Evolutionary conservation across 2,888 invertebrate genomes (phyloP).

Genomic region (Patella caerulea): DNA sequence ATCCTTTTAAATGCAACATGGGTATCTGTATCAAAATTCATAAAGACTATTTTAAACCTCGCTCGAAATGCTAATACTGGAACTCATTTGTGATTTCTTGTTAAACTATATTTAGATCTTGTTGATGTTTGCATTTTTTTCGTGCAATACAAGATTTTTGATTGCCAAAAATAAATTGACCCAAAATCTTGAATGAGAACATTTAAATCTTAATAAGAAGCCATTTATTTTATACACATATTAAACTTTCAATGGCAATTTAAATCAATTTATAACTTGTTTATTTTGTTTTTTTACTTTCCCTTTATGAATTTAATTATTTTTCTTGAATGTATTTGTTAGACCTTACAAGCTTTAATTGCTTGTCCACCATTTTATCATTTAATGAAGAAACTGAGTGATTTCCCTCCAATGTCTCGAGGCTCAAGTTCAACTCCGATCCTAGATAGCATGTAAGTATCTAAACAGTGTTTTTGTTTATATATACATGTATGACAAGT

Average conservation of each 20-base stretch:
- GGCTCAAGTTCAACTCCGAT: constrained; percentile 79
- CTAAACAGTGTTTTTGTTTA: no score
- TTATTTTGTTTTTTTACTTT: no score
- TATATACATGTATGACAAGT: neutral
- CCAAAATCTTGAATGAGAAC: no score
- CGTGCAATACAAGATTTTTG: no score
- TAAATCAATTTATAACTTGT: no score
- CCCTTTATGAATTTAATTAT: no score
- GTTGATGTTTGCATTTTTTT: no score
- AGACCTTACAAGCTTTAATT: constrained; percentile 90
- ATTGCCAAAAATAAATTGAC: no score
- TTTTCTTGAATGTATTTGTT: constrained; percentile 30
- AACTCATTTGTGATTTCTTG: neutral
- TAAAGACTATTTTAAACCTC: neutral
- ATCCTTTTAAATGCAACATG: constrained; percentile 46
- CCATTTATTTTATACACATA: no score
- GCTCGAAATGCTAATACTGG: neutral
- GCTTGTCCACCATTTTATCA: constrained; percentile 97
- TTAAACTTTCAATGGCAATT: no score
- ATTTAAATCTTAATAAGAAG: no score
- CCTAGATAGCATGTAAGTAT: constrained; percentile 92
- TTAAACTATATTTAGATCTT: no score
- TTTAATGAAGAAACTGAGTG: constrained; percentile 84
- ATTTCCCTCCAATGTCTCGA: constrained; percentile 73
- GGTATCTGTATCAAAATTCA: neutral